Evolutionary conservation across 1,140 invertebrate species (phyloP).

Genomic region (Helicoverpa armigera): DNA sequence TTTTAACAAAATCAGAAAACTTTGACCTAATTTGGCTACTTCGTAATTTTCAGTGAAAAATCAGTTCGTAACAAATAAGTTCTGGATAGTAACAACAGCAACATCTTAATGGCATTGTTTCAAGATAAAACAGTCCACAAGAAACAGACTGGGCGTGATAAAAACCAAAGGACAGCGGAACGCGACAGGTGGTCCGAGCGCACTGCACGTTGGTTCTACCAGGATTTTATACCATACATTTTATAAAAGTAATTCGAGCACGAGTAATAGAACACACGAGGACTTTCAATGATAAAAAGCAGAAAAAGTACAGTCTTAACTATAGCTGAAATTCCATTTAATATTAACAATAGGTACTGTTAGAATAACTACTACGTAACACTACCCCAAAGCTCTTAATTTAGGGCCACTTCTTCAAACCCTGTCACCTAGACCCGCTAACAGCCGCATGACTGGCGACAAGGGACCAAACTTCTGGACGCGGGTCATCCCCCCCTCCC

Average conservation of each 20-base stretch:
- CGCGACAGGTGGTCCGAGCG: background rate
- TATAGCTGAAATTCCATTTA: background rate
- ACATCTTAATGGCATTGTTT: no score
- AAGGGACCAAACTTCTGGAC: conserved; percentile 46
- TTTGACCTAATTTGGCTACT: no score
- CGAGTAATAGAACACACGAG: no score
- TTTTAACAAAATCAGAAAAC: background rate
- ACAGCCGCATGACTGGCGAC: conserved; percentile 55
- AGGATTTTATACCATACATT: no score
- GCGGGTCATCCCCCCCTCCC: conserved; percentile 42
- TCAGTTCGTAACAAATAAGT: no score
- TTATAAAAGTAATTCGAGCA: no score
- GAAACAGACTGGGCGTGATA: background rate
- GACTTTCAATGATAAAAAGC: no score
- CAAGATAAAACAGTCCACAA: conserved; percentile 1
- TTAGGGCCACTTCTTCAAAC: conserved; percentile 14
- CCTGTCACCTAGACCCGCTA: conserved; percentile 20
- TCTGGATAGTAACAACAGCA: no score
- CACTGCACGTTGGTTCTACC: no score
- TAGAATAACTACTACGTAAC: background rate
- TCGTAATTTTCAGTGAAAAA: no score
- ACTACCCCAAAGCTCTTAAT: conserved; percentile 3
- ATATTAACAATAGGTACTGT: conserved; percentile 3
- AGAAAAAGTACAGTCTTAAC: no score
- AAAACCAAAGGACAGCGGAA: conserved; percentile 4